These are phyloP conservation scores for Holocentrus rufus DNA, from an alignment of 2,797 vertebrate genomes.

Conservation along the genomic window DNA sequence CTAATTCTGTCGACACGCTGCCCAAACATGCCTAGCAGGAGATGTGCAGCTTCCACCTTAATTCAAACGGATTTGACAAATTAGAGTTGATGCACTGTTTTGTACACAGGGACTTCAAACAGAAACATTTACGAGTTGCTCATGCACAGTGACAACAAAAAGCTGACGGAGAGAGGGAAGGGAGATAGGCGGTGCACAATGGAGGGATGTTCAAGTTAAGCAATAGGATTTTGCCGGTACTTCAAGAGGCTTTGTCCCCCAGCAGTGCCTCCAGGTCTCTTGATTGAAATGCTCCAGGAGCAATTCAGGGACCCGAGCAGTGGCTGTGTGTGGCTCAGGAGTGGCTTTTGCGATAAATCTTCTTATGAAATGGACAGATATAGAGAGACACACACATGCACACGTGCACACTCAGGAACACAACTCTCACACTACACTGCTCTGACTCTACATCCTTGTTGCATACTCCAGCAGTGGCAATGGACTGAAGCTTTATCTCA, in stretches of 20 bases:
- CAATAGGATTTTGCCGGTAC: conserved; percentile 50
- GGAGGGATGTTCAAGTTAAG: conserved; percentile 48
- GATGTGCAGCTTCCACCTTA: conserved; percentile 49
- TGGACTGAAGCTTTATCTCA: conserved; percentile 36
- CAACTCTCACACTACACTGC: conserved; percentile 11
- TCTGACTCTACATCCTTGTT: conserved; percentile 29
- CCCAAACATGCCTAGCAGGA: conserved; percentile 54
- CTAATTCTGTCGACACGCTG: conserved; percentile 51
- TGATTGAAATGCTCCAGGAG: conserved; percentile 71
- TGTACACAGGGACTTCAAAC: conserved; percentile 44
- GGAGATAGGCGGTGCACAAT: conserved; percentile 14
- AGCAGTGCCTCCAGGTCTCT: conserved; percentile 44
- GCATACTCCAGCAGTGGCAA: neutral
- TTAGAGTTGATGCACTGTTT: conserved; percentile 58
- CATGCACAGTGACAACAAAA: conserved; percentile 8
- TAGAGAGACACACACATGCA: neutral
- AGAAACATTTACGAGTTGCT: conserved; percentile 14
- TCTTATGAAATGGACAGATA: conserved; percentile 30
- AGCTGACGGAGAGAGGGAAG: conserved; percentile 27
- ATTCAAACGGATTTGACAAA: conserved; percentile 61
- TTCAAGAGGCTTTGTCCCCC: conserved; percentile 49
- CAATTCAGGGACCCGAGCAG: conserved; percentile 55
- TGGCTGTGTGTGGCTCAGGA: conserved; percentile 65
- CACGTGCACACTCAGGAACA: conserved; percentile 16
- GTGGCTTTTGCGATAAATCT: conserved; percentile 63